Evolutionary conservation across 2,888 invertebrate genomes (phyloP), one percentile per base, ranked within the genome.

Genomic region (Hemicrepidius hirtus): DNA sequence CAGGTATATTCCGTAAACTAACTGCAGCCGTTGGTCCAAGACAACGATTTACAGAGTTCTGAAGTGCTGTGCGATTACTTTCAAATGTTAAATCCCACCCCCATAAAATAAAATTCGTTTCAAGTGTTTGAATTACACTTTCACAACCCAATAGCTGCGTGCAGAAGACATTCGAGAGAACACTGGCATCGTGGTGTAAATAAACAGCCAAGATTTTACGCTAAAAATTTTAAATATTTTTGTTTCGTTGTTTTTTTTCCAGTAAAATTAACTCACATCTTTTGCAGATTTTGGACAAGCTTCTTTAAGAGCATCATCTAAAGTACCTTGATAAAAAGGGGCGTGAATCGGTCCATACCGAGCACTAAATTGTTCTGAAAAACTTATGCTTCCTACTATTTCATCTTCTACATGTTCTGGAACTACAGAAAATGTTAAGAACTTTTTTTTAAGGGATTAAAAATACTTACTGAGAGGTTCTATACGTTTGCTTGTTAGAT

Each of bases 21-120:
- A 93, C 91, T 37, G 95, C 93, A 50, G 97, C 97, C 44, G 95
- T 91, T 59, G 92, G 90, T 10, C 97, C 97, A 79, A 98, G 91
- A 68, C 92, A 91, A 78, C 91, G 92, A 69, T 92, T 91, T 64
- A 96, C 91, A 10, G 95, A 92, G 41, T 91, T 89, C 78, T 96
- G 87, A 81, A 97, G 90, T 88, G 95, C 95, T 82, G 74, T 91
- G 85, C 94, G 93, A 86, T 98, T 98, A 78, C 93, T 91, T 76
- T 95, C 94, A 79, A 93, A 92, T 9, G 98, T 97, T 78, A 98
- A 90, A 87, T 99, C 99, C 99, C 99, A 99, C 71, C 98, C 98
- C 92, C 97, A 99, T 1, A 97, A 91, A 53, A 98, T 89, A 86
- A 97, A 99, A 88, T 97, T 97, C 69, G 92, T 93, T 68, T 94